Conservation (phyloP, 2,888 invertebrate genomes). For the Morpho achilles region DNA sequence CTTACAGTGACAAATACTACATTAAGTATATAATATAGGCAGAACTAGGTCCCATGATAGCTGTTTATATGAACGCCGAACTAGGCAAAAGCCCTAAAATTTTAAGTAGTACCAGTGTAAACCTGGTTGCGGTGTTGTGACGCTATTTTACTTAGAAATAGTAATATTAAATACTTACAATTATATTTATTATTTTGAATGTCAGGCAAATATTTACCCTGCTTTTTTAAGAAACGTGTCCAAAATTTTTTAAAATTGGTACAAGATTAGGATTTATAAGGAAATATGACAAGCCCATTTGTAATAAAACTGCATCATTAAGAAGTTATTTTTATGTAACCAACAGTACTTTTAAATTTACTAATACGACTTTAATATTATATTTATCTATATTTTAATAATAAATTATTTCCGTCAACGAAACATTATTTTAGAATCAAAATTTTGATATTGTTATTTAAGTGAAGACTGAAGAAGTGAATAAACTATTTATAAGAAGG, state of each 20-base stretch:
- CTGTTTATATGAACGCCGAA: conserved; percentile 28
- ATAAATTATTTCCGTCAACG: too few species aligned
- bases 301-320: conserved; percentile 26
- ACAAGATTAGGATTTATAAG: conserved; percentile 48
- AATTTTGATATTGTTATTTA: too few species aligned
- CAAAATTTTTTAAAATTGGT: conserved; percentile 52
- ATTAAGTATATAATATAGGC: conserved; percentile 23
- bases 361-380: too few species aligned
- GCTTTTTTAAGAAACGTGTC: conserved; percentile 63
- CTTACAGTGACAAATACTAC: conserved; percentile 12
- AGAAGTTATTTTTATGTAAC: neutral
- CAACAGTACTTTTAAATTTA: neutral
- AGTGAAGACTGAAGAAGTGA: too few species aligned
- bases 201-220: conserved; percentile 71
- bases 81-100: conserved; percentile 34
- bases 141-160: conserved; percentile 26
- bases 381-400: too few species aligned
- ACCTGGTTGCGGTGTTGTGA: conserved; percentile 28
- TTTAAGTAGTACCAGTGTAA: conserved; percentile 33
- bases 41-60: conserved; percentile 36
- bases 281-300: conserved; percentile 20
- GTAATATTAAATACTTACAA: conserved; percentile 39
- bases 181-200: conserved; percentile 47
- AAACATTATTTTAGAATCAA: too few species aligned
- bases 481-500: too few species aligned